Evolutionary conservation across 1,140 invertebrate species (phyloP), one percentile per base, ranked within the genome.

Genomic region (Musca vetustissima): DNA sequence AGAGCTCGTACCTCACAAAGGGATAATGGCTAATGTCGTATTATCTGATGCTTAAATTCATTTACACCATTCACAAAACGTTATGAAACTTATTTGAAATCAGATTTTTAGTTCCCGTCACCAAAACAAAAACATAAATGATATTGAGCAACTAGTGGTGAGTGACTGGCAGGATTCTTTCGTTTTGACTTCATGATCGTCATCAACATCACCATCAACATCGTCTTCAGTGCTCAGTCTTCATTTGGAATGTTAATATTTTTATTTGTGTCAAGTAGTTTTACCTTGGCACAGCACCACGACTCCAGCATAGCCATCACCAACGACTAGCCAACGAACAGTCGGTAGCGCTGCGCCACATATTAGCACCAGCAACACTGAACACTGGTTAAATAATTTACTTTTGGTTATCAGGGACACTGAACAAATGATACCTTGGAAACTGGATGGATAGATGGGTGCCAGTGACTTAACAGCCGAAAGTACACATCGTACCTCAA

Each of bases 241-340:
- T 43, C 24, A 57, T 57, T 57, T 57, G 53, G 53, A 57, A 57
- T 57, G 53, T 57, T 57, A 57, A 57, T 57, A 24, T 57, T 57
- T 28, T 57, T 57, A 57, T 57, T 57, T 57, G 53, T 57, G 53
- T 57, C 53, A 57, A 57, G 53, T 57, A 57, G 22, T 57, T 57
- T 55, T 57, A 22, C 53, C 53, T 57, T 57, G 24, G 53, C 53
- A 57, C 24, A 57, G 17, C 53, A 55, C 52, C 52, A 55, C 21
- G 52, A 55, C 52, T 55, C 13, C 22, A 25, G n/a, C 24, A 4
- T 57, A 57, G 22, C 24, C 24, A 57, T 57, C 53, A 57, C 11
- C 11, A 43, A 13, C 6, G 36, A 13, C 36, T 43, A 43, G 36
- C 36, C 36, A 43, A 43, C 36, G 13, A 43, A 43, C n/a, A 57